Evolutionary conservation across 2,113 vertebrate genomes (phyloP), one percentile per base, ranked within the genome.

Genomic region (Saguinus imperator): DNA sequence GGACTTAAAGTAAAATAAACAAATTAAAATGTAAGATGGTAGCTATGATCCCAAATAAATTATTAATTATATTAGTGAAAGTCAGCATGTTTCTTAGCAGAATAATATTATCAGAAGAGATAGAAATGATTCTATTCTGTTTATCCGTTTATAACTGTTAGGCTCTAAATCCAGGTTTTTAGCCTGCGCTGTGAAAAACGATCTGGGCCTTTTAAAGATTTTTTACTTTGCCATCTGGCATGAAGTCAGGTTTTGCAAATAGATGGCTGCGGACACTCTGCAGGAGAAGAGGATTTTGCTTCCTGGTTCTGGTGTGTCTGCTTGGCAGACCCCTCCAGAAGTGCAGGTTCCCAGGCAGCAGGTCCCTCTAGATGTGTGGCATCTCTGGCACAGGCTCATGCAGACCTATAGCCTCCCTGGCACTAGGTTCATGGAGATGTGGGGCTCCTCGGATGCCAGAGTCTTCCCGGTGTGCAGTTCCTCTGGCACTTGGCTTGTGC

Each of bases 381-480:
- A 3, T 43, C 72, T 11, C 40, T 43, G 6, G 5, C 13, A 82
- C 55, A 58, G 80, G 13, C 3, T 3, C 9, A n/a, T 58, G 13
- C 6, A 17, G 43, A 45, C 29, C 40, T 16, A 25, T 20, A 37
- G 68, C 68, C 58, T 43, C 52, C 17, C 27, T 37, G 18, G n/a
- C 10, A 35, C 27, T 27, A 76, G 6, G 3, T 27, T 8, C 40
- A 27, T 45, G 12, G 13, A 76, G 25, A 29, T 17, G 43, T 20
- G 35, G 2, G 23, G 21, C 37, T 73, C 10, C n/a, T 20, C n/a
- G 9, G 18, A 21, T 0, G 13, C 20, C 5, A 25, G 72, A 5
- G 4, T 5, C 37, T 40, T 73, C 6, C 14, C 0, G 11, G 8
- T 8, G 23, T 29, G 12, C 13, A 17, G 25, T 27, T 76, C 7